These are phyloP conservation scores for Horisme vitalbata DNA, from an alignment of 2,888 invertebrate species.

Conservation along the genomic window DNA sequence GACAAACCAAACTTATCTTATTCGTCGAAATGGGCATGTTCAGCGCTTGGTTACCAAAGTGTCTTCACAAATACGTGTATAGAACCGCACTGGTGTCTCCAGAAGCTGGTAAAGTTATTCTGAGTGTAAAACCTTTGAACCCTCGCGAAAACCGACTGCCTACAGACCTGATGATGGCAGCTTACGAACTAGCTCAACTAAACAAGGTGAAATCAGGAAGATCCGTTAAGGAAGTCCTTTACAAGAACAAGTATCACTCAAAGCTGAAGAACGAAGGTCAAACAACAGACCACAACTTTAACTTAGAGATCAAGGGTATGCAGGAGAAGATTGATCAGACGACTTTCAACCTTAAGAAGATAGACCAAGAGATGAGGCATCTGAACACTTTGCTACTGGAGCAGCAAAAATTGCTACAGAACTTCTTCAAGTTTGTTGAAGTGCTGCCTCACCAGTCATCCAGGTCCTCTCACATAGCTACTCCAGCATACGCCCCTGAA, in stretches of 20 bases:
- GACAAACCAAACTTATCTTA: constrained; percentile 92
- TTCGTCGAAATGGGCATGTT: constrained; percentile 92
- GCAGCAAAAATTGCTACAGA: constrained; percentile 68
- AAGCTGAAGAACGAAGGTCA: constrained; percentile 83
- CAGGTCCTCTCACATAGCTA: constrained; percentile 38
- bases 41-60: constrained; percentile 89
- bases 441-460: constrained; percentile 45
- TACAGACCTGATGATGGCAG: constrained; percentile 89
- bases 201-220: constrained; percentile 86
- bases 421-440: constrained; percentile 56
- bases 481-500: constrained; percentile 52
- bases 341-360: constrained; percentile 86
- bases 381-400: constrained; percentile 79
- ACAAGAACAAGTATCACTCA: constrained; percentile 84
- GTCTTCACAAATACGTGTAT: constrained; percentile 88
- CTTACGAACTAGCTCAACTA: constrained; percentile 90
- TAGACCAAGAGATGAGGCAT: constrained; percentile 87
- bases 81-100: constrained; percentile 91
- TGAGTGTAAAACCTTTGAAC: constrained; percentile 92
- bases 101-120: constrained; percentile 90
- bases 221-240: constrained; percentile 84
- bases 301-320: constrained; percentile 83
- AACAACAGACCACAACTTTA: constrained; percentile 71
- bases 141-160: constrained; percentile 91
- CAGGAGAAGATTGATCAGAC: constrained; percentile 88